These are phyloP conservation scores for Glyphotaelius pellucidus DNA, from an alignment of 2,888 invertebrate genomes.

Conservation along the genomic window DNA sequence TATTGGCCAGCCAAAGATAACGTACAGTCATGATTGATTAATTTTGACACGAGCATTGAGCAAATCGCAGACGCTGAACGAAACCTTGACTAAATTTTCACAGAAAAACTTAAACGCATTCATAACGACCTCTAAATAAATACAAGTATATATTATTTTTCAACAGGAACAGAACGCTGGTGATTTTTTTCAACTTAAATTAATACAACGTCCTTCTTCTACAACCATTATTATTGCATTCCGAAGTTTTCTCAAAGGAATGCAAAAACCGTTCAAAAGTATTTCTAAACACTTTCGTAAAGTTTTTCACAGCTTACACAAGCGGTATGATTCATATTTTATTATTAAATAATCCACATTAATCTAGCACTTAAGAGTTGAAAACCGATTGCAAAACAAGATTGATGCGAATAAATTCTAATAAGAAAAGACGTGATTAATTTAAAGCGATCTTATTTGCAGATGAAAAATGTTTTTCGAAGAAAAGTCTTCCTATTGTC, in stretches of 20 bases:
- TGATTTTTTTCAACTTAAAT: background rate
- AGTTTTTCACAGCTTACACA: background rate
- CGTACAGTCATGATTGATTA: constrained; percentile 14
- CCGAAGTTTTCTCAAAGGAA: background rate
- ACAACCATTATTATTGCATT: background rate
- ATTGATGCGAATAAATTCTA: background rate
- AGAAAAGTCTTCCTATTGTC: background rate
- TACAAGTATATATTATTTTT: background rate
- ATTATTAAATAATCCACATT: background rate
- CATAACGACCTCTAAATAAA: background rate
- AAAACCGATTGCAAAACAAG: constrained; percentile 2
- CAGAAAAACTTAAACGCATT: constrained; percentile 2
- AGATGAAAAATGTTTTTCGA: background rate
- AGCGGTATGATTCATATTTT: background rate
- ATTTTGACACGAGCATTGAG: constrained; percentile 16
- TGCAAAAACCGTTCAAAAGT: background rate
- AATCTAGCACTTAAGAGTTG: background rate
- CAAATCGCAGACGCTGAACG: background rate
- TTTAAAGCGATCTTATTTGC: background rate
- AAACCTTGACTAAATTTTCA: constrained; percentile 17
- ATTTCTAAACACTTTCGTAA: background rate
- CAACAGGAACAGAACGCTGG: background rate
- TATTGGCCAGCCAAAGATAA: constrained; percentile 25
- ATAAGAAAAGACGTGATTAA: background rate
- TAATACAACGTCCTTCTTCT: background rate